Evolutionary conservation across 1,140 invertebrate genomes (phyloP), one percentile per base, ranked within the genome.

Genomic region (Sinonovacula constricta): DNA sequence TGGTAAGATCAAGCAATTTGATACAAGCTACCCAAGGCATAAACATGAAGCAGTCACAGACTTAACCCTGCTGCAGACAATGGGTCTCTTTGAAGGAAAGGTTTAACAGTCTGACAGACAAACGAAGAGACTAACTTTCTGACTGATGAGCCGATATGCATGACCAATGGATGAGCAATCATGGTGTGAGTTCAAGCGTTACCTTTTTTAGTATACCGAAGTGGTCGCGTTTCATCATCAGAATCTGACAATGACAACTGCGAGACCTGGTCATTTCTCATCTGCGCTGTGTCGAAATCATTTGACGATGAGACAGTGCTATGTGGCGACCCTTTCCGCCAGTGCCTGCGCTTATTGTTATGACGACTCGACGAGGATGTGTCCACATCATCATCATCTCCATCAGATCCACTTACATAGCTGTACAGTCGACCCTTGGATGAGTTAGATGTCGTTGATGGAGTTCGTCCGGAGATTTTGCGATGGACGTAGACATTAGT

Each of bases 371-470:
- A 70, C 1, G 81, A 79, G 14, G 69, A 60, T 31, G 81, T 67
- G 31, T 77, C 65, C 28, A 81, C 70, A 1, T 83, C 80, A 5
- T 89, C 88, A 33, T 70, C 72, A 34, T 89, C 88, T 7, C 86
- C 88, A 65, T 89, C 88, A 0, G 87, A 88, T 14, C 83, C 86
- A 77, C 82, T 86, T 45, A 83, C 78, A 79, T 89, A 89, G 74
- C 84, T 86, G 59, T 76, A 76, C 24, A 76, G 59, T 57, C 72
- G 72, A 49, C 72, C 72, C 39, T 76, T 36, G n/a, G 72, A 76
- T 30, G 70, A 31, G 14, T 57, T 54, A 5, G 72, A 76, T 24
- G 72, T 53, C 1, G 31, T 54, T 15, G 72, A 76, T 36, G 51
- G 49, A 0, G 72, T 67, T 1, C 72, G 72, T 57, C 51, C 72